phyloP scores from a whole-genome alignment of 2,797 vertebrate genomes.

The Microctenopoma stevenorrisi region DNA sequence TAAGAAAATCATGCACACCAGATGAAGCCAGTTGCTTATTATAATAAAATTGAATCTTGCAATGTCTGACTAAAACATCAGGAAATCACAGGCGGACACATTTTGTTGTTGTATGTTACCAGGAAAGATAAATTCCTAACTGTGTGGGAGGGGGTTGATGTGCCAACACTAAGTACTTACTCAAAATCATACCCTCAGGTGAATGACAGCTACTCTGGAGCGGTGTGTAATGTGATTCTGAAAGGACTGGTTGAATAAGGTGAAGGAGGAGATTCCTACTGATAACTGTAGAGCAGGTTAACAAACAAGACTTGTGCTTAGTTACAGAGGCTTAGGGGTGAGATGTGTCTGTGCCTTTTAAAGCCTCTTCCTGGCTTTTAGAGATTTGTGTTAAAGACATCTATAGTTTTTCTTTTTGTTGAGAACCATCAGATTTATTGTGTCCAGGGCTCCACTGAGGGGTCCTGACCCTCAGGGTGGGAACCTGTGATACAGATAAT shows the following conservation, averaged over 20 bases:
- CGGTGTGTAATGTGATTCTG: neutral
- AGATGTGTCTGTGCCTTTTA: too few relatives aligned
- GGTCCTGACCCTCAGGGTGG: too few relatives aligned
- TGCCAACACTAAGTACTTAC: constrained; percentile 52
- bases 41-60: neutral
- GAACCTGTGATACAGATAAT: too few relatives aligned
- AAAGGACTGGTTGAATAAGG: neutral
- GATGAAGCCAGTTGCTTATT: neutral
- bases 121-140: constrained; percentile 37
- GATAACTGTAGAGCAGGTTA: too few relatives aligned
- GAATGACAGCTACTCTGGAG: neutral
- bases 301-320: too few relatives aligned
- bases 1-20: neutral
- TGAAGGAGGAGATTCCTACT: neutral
- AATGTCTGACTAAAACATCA: neutral
- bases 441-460: neutral
- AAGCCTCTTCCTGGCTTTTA: too few relatives aligned
- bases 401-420: neutral
- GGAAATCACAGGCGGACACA: neutral
- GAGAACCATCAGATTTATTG: neutral
- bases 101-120: neutral
- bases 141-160: constrained; percentile 29
- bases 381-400: neutral
- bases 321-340: too few relatives aligned
- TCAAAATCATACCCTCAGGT: constrained; percentile 36